phyloP scores from a whole-genome alignment of 2,113 vertebrate species.

The Tragelaphus buxtoni region DNA sequence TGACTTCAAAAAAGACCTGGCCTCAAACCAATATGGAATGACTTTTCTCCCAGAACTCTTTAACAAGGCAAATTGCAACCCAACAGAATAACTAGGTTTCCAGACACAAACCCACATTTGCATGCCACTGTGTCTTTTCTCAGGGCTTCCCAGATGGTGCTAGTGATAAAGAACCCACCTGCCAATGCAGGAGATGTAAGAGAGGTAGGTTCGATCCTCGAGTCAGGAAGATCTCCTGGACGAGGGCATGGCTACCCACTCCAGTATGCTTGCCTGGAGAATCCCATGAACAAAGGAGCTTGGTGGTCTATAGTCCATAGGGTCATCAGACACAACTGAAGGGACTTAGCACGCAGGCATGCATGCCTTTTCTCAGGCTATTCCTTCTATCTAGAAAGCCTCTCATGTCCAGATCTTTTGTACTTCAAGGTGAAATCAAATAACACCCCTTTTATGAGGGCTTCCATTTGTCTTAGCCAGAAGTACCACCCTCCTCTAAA shows the following conservation, averaged over 20 bases:
- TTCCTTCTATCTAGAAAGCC: neutral
- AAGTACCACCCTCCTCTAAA: neutral
- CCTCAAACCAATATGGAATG: neutral
- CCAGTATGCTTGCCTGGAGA: neutral
- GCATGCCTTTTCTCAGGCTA: neutral
- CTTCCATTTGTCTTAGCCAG: neutral
- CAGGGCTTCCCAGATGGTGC: neutral
- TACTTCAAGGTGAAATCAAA: slow-evolving; percentile 26
- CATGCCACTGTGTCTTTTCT: slow-evolving; percentile 4
- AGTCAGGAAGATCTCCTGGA: neutral
- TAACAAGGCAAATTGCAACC: neutral
- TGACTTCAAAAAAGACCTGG: neutral
- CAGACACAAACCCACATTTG: neutral
- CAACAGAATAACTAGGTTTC: neutral
- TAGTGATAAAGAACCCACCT: neutral
- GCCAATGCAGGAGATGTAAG: neutral
- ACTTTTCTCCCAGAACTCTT: slow-evolving; percentile 3
- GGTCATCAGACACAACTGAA: neutral
- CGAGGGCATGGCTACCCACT: neutral
- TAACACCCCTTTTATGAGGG: neutral
- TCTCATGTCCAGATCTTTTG: neutral
- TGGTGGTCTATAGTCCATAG: neutral
- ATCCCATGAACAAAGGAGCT: neutral
- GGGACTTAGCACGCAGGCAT: neutral
- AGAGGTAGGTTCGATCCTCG: neutral